Evolutionary conservation across 2,113 vertebrate species (phyloP).

Genomic region (Bettongia penicillata): DNA sequence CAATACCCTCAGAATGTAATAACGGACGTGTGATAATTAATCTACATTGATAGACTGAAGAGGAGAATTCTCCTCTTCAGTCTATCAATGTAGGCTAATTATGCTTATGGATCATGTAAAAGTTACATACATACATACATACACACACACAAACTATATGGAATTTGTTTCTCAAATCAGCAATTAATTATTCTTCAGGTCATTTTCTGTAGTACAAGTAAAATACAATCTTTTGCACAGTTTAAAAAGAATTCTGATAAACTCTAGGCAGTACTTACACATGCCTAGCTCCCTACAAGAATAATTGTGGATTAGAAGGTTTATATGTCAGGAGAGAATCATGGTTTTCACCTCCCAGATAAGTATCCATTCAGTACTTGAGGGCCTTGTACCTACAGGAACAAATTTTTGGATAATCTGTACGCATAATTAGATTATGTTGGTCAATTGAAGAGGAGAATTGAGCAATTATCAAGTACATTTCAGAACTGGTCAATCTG

Average conservation of each 20-base stretch:
- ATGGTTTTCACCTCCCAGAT: neutral
- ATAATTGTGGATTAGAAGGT: neutral
- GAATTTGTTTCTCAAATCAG: neutral
- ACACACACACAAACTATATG: neutral
- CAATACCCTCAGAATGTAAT: neutral
- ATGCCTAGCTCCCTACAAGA: neutral
- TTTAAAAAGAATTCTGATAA: constrained; percentile 13
- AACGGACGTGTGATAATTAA: too few relatives aligned
- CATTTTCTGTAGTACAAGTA: constrained; percentile 21
- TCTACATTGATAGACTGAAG: constrained; percentile 37
- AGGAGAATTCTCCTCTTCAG: neutral
- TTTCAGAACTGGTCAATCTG: constrained; percentile 36
- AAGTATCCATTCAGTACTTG: neutral
- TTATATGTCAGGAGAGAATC: constrained; percentile 7
- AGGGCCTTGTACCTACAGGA: neutral
- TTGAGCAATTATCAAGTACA: constrained; percentile 41
- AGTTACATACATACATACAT: neutral
- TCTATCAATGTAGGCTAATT: neutral
- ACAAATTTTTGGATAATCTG: constrained; percentile 10
- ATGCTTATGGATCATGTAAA: neutral
- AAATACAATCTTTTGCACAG: constrained; percentile 29
- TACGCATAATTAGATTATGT: neutral
- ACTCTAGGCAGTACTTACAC: neutral
- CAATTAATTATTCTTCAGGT: constrained; percentile 12
- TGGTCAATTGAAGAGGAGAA: constrained; percentile 46